Evolutionary conservation across 2,888 invertebrate species (phyloP).

Genomic region (Acrobasis repandana): DNA sequence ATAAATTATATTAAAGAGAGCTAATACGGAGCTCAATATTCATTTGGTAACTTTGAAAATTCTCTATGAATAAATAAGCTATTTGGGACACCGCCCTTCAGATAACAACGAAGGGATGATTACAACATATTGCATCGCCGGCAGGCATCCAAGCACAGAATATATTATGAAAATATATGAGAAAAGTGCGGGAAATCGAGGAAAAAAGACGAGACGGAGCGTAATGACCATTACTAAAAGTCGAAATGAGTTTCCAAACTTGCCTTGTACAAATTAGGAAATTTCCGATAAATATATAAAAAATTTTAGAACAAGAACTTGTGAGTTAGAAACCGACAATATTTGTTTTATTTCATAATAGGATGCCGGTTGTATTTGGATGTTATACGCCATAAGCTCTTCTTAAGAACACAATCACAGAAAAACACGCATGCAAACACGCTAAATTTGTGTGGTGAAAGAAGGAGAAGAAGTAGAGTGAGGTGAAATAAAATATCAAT

Average conservation of each 20-base stretch:
- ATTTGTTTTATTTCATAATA: too few species aligned
- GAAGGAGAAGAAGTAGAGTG: too few species aligned
- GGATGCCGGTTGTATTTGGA: too few species aligned
- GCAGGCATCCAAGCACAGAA: slow-evolving; percentile 28
- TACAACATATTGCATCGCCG: slow-evolving; percentile 32
- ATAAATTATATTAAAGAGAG: not conserved
- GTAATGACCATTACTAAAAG: not conserved
- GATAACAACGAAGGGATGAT: slow-evolving; percentile 22
- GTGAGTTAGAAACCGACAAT: too few species aligned
- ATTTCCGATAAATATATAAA: too few species aligned
- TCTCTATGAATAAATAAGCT: slow-evolving; percentile 21
- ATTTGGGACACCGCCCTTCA: slow-evolving; percentile 20
- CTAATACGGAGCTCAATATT: slow-evolving; percentile 7
- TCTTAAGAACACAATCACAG: too few species aligned
- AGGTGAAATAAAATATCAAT: too few species aligned
- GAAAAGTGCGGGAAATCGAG: slow-evolving; percentile 28
- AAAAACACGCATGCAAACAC: too few species aligned
- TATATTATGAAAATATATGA: slow-evolving; percentile 58
- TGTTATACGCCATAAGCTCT: too few species aligned
- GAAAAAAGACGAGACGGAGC: slow-evolving; percentile 37
- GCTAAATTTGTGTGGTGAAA: too few species aligned
- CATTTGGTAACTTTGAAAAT: slow-evolving; percentile 18
- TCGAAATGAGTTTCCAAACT: not conserved
- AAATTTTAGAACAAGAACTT: too few species aligned
- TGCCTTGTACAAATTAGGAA: too few species aligned